phyloP scores from a whole-genome alignment of 1,140 invertebrate genomes.

The Prorops nasuta region DNA sequence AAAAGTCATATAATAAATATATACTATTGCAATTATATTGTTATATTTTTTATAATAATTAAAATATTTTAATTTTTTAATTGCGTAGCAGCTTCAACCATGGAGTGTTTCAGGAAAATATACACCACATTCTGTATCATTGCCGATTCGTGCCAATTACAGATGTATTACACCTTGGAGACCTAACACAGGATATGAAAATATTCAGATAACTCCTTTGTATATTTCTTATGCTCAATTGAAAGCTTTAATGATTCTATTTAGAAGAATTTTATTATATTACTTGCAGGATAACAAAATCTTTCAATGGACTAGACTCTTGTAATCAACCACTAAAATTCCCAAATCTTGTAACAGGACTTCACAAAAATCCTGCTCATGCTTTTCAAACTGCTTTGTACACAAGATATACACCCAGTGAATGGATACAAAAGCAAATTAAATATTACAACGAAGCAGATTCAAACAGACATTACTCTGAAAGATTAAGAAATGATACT shows the following conservation, averaged over 20 bases:
- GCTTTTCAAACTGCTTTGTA: constrained; percentile 75
- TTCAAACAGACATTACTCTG: constrained; percentile 77
- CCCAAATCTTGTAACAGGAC: constrained; percentile 76
- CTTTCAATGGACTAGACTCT: constrained; percentile 29
- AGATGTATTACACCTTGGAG: too few relatives aligned
- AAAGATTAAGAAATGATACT: constrained; percentile 80
- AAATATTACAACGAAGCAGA: constrained; percentile 85
- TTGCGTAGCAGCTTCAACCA: constrained; percentile 62
- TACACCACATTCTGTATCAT: too few relatives aligned
- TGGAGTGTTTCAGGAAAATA: constrained; percentile 56
- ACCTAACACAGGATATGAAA: constrained; percentile 74
- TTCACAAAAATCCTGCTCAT: constrained; percentile 74
- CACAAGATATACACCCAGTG: constrained; percentile 83
- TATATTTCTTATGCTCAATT: constrained; percentile 32
- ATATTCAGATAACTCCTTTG: constrained; percentile 72
- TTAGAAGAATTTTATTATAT: constrained; percentile 3
- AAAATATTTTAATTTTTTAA: constrained; percentile 11
- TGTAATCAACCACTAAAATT: constrained; percentile 73
- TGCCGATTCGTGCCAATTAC: too few relatives aligned
- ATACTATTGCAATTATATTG: background rate
- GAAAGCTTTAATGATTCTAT: background rate
- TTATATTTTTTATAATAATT: background rate
- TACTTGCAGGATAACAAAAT: constrained; percentile 31
- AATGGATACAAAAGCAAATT: constrained; percentile 87
- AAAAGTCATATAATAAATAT: too few relatives aligned